Evolutionary conservation across 2,888 invertebrate genomes (phyloP), one percentile per base, ranked within the genome.

Genomic region (Melieria crassipennis): DNA sequence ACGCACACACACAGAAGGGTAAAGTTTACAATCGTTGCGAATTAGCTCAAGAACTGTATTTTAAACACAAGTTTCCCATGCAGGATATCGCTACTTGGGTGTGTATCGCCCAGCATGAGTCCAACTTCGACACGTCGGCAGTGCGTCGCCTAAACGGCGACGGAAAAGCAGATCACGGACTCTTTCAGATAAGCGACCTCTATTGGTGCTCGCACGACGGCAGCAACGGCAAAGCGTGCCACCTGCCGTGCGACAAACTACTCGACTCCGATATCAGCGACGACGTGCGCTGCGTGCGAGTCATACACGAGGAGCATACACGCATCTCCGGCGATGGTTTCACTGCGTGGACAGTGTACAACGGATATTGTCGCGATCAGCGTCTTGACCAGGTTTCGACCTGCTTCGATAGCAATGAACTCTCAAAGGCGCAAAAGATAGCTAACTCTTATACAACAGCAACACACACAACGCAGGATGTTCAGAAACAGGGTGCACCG

Each of bases 41-140:
- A 80, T 87, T 94, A 73, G 93, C 93, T 45, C 88, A 88, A 71
- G 92, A 92, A 78, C 87, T 93, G 65, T 84, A 85, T 71, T 84
- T 86, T 74, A 85, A 85, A 66, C 89, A 92, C 78, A 89, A 90
- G 46, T 86, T 92, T 71, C 85, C 88, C 7, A 86, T 85, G 71
- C 88, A 89, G 60, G 85, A 89, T 78, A 81, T 91, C 73, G 86
- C 91, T 57, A 91, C 89, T 13, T 91, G 92, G 92, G 90, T 93
- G 61, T 93, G 93, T 87, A 91, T 93, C 79, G 92, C 92, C 11
- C 89, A 89, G 79, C 91, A 92, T 86, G 93, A 93, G 84, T 92
- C 92, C 1, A 88, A 89, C 16, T 90, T 89, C 82, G 90, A 93
- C 80, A 92, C 93, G 6, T 87, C 90, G 7, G 91, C 92, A 2